These are phyloP conservation scores for Coptodon rendalli DNA, from an alignment of 2,113 vertebrate species.

Conservation along the genomic window DNA sequence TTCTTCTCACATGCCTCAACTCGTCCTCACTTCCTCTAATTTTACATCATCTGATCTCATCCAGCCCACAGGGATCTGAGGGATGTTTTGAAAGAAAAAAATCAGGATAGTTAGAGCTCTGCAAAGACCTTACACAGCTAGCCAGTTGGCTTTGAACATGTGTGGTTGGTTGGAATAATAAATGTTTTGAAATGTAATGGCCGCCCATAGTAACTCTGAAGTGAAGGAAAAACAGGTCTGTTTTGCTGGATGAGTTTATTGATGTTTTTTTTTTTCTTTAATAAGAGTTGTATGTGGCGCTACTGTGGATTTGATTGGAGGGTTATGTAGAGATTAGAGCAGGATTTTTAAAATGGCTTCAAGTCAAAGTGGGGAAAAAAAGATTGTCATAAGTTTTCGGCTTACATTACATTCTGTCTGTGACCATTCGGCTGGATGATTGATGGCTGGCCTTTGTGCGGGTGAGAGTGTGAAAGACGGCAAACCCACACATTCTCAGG, in stretches of 20 bases:
- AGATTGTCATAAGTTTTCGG: not conserved
- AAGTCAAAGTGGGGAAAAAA: accelerated
- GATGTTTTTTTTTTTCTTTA: not conserved
- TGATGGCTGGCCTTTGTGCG: not conserved
- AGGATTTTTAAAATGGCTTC: not conserved
- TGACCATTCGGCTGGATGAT: not conserved
- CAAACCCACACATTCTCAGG: not conserved
- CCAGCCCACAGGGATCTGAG: not conserved
- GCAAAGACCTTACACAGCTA: not conserved
- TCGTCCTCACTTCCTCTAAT: not conserved
- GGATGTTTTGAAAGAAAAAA: not conserved
- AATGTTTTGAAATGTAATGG: not conserved
- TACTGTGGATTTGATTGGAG: not conserved
- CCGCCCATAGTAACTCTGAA: not conserved
- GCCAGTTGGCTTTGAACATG: not conserved
- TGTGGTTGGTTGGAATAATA: not conserved
- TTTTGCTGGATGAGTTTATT: not conserved
- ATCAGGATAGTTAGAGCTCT: not conserved
- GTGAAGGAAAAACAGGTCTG: not conserved
- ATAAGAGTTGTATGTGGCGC: not conserved
- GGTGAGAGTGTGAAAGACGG: not conserved
- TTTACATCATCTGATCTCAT: not conserved
- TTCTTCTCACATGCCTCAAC: not conserved
- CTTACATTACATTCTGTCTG: not conserved
- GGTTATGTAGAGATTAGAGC: not conserved